A percentile compares a stretch with the other conserved stretches of the same genome.
Conservation (phyloP, 2,113 vertebrate species). For the Xiphias gladius region DNA sequence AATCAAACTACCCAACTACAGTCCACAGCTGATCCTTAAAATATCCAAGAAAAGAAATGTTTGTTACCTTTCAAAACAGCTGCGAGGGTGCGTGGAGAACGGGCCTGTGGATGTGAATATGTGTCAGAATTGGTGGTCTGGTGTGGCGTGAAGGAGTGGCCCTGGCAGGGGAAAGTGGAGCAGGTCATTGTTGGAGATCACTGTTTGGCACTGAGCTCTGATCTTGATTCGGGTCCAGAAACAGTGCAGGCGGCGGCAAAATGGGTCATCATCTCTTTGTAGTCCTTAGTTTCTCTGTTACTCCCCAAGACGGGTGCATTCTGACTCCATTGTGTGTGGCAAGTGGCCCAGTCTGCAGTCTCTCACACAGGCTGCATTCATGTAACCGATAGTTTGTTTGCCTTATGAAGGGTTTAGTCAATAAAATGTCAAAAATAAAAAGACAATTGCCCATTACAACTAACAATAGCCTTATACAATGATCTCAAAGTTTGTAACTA, state of each 20-base stretch:
- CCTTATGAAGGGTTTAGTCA: background rate
- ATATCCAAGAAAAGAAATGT: no score
- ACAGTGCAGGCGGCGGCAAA: conserved; percentile 37
- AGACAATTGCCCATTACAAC: background rate
- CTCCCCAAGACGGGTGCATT: background rate
- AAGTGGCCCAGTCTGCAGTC: background rate
- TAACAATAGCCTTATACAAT: background rate
- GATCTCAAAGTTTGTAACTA: background rate
- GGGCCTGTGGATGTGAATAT: background rate
- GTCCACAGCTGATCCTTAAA: no score
- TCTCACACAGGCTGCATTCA: background rate
- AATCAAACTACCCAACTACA: no score
- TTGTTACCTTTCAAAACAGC: no score
- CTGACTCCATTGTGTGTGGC: conserved; percentile 4
- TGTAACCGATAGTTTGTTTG: background rate
- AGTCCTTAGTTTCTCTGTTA: background rate
- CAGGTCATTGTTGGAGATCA: conserved; percentile 51
- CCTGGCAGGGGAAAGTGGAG: conserved; percentile 28
- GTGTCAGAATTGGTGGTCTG: background rate
- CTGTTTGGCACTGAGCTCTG: conserved; percentile 35
- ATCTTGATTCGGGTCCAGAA: conserved; percentile 52
- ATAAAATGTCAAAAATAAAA: background rate
- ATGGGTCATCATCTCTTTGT: conserved; percentile 56
- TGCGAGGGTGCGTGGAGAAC: background rate
- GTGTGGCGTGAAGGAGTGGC: background rate